Base-by-base conservation (phyloP, 1,140 invertebrate species). In the Pogonomyrmex barbatus region DNA sequence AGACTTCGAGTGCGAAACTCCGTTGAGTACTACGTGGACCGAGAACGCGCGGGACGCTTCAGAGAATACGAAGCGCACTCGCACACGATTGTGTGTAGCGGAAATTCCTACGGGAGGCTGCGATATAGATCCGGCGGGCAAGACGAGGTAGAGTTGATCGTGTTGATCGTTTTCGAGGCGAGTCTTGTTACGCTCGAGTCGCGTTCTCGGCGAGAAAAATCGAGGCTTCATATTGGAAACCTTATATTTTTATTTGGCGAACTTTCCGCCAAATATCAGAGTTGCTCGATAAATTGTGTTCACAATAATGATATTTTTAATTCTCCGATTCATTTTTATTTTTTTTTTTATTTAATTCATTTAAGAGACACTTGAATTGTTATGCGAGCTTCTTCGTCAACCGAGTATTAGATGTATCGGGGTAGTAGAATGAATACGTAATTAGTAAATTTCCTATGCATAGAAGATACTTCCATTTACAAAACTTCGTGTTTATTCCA, bases 391-490 rank as follows among this genome's bases (percentile, higher is more conserved):
- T 30, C 78, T 71, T 71, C 50, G 52, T 12, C 12, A 45, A 60
- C 12, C 12, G 17, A 54, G 42, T 70, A 81, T 39, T 33, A 54
- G 17, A 17, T n/a, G 17, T 36, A 33, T 33, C 30, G 30, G 24
- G 24, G 30, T 70, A 42, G 33, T 47, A 50, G 54, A 63, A n/a
- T 39, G 67, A 81, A 82, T 58, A 30, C 56, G 39, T 82, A 82
- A 82, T 73, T 60, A 73, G 67, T 65, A 42, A 60, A 75, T 83
- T 75, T n/a, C 12, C 30, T 75, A 83, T 83, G 42, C 79, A 75
- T 62, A n/a, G 3, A 75, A 83, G 30, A 75, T 62, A 33, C 30
- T 30, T 39, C 12, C 79, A 60, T 73, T 60, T 73, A 47, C 30
- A 71, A 68, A 68, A 71, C 67, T 71, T 82, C 12, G 52, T 39